Percentiles rank a stretch among this genome's conserved stretches.
Evolutionary conservation across 2,113 vertebrate genomes (phyloP).

Genomic region (Corythaixoides concolor): DNA sequence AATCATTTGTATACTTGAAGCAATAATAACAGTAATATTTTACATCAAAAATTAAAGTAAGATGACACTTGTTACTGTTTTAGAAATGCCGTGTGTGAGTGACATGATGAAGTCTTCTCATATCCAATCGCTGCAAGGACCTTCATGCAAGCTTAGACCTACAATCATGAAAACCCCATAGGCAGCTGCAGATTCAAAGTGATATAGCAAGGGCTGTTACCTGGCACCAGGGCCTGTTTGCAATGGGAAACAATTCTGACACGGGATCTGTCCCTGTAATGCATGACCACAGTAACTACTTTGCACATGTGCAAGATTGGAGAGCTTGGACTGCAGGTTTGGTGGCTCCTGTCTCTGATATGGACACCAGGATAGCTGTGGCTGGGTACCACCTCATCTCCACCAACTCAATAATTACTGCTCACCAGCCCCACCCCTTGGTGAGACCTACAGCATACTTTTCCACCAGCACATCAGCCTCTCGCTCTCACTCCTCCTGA

Average conservation of each 20-base stretch:
- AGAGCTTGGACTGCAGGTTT: neutral
- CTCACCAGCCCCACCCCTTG: neutral
- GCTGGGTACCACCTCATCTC: neutral
- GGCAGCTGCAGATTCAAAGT: neutral
- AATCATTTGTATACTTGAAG: neutral
- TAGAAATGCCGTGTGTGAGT: fast-evolving
- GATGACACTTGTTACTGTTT: neutral
- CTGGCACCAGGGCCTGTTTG: neutral
- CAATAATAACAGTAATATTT: neutral
- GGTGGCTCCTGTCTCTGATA: neutral
- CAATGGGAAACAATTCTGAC: neutral
- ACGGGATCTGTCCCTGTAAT: neutral
- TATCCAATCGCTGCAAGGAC: neutral
- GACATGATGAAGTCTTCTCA: neutral
- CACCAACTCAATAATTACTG: fast-evolving
- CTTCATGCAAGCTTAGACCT: neutral
- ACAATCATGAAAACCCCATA: neutral
- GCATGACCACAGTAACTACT: neutral
- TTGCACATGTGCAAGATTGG: neutral
- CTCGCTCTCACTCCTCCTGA: fast-evolving
- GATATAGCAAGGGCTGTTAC: neutral
- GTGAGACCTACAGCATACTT: neutral
- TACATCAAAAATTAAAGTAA: neutral
- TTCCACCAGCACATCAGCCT: neutral
- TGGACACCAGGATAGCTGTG: neutral